Evolutionary conservation across 2,888 invertebrate species (phyloP).

Genomic region (Thecophora atra): DNA sequence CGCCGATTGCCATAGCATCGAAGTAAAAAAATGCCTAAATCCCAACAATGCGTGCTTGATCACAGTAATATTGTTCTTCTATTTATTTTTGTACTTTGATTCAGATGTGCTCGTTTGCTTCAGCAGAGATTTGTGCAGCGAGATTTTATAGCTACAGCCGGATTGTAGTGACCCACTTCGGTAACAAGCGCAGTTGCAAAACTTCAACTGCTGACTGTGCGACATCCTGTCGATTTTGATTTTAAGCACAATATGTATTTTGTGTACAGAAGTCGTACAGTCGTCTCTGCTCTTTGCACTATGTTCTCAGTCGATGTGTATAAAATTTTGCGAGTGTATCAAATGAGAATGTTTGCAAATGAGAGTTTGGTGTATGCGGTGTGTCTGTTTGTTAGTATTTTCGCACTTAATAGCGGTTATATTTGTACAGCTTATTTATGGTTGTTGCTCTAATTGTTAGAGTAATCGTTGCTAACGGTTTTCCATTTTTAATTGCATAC

Average conservation of each 20-base stretch:
- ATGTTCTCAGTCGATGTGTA: not conserved
- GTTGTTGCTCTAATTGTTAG: conserved; percentile 28
- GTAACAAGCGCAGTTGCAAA: not conserved
- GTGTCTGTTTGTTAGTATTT: not conserved
- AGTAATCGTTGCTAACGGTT: conserved; percentile 9
- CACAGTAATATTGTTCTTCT: not conserved
- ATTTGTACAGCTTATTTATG: conserved; percentile 12
- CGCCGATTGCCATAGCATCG: not conserved
- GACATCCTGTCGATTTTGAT: not conserved
- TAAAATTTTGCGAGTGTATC: not conserved
- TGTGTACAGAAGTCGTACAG: too few species aligned
- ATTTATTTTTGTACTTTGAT: not conserved
- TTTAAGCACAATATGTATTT: not conserved
- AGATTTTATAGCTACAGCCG: not conserved
- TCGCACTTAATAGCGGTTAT: conserved; percentile 22
- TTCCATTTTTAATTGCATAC: conserved; percentile 27
- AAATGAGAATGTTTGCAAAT: too few species aligned
- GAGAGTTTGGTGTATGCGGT: not conserved
- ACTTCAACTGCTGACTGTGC: not conserved
- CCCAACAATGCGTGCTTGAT: not conserved
- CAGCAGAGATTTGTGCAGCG: not conserved
- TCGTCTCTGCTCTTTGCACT: too few species aligned
- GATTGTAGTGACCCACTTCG: not conserved
- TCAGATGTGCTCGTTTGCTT: not conserved
- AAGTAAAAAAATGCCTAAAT: not conserved